Evolutionary conservation across 1,140 invertebrate species (phyloP).

Genomic region (Macrosteles quadrilineatus): DNA sequence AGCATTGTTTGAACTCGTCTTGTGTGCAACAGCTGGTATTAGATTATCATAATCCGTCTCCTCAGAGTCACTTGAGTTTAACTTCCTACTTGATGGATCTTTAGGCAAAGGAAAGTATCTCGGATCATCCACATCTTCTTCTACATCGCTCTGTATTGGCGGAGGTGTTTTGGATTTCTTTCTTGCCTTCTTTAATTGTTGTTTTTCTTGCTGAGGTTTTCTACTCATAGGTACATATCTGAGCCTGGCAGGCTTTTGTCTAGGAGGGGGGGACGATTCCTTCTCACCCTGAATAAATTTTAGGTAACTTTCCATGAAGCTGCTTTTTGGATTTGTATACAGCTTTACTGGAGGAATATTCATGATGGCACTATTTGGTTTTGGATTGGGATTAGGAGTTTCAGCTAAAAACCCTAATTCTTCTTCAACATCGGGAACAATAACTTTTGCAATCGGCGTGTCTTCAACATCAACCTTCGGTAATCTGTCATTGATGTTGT

Average conservation of each 20-base stretch:
- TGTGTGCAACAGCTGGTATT: not conserved
- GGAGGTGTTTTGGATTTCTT: conserved; percentile 32
- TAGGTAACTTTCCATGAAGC: conserved; percentile 82
- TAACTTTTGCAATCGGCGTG: conserved; percentile 68
- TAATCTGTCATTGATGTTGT: conserved; percentile 43
- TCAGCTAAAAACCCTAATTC: conserved; percentile 75
- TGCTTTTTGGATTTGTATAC: conserved; percentile 49
- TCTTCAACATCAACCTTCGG: conserved; percentile 55
- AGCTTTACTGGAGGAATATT: conserved; percentile 12
- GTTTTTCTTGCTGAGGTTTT: conserved; percentile 32
- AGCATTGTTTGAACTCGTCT: not conserved
- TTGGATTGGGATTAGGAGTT: conserved; percentile 30
- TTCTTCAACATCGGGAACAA: conserved; percentile 83
- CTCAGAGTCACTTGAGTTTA: conserved; percentile 54
- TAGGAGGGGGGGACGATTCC: conserved; percentile 63
- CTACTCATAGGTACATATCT: conserved; percentile 40
- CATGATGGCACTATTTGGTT: not conserved
- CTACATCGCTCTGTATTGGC: conserved; percentile 45
- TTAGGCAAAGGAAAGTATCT: conserved; percentile 73
- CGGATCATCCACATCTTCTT: conserved; percentile 57
- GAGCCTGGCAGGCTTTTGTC: conserved; percentile 44
- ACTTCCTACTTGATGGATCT: conserved; percentile 64
- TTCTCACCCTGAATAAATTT: conserved; percentile 81
- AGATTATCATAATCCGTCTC: conserved; percentile 54
- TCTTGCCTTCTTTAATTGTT: conserved; percentile 12